Evolutionary conservation across 1,140 invertebrate genomes (phyloP), one percentile per base, ranked within the genome.

Genomic region (Ceratina calcarata): DNA sequence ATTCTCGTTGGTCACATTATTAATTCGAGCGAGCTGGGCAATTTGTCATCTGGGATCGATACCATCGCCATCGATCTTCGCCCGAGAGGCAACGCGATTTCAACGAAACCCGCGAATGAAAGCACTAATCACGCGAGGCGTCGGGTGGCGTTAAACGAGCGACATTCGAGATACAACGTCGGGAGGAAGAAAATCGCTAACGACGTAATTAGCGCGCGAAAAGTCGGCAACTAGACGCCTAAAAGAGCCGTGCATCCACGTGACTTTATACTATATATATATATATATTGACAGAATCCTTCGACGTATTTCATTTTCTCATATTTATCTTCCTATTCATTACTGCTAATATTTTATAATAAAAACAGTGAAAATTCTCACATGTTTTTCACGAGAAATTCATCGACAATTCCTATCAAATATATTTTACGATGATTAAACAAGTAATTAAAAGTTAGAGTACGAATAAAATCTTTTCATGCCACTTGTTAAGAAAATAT

Each of bases 131-230:
- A 78, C 69, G 49, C 60, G 18, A 53, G 49, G 60, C 49, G 67
- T 78, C 76, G 68, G 53, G 58, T 64, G 49, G 53, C 76, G 67
- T 62, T 69, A 78, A 72, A 78, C 76, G 76, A 78, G 49, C 69
- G 76, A 78, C 69, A 78, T 78, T 78, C 76, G 76, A 78, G 76
- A 78, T 49, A 65, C 69, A 72, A 64, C 69, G 55, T 0, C 18
- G 51, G 4, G 49, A n/a, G 60, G 18, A 78, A 64, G 76, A 78
- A 72, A 27, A 55, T 71, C 16, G 49, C 69, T 72, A 72, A 78
- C 69, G 76, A 78, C 51, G 76, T 72, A 72, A 72, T 78, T 78
- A 72, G 45, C 60, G 67, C 27, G 27, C n/a, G 58, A 71, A 57
- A 72, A 72, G 27, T 78, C 49, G 68, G 58, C 20, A 70, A 62